Conservation (phyloP, 2,797 vertebrate genomes). For the Phalanger gymnotis region DNA sequence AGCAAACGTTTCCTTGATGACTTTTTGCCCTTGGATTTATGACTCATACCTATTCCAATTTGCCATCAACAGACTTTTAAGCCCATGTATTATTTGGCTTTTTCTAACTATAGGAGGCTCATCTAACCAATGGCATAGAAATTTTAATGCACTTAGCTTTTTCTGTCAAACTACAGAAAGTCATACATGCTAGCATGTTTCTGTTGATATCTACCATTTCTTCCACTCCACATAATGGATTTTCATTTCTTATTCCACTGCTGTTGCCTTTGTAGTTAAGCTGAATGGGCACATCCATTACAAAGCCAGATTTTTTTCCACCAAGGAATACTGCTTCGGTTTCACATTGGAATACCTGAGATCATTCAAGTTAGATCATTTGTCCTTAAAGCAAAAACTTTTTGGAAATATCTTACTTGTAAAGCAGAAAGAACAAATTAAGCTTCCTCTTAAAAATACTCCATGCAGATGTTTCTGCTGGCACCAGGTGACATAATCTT, state of each 20-base stretch:
- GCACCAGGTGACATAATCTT: neutral
- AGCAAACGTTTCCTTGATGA: slow-evolving; percentile 23
- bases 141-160: slow-evolving; percentile 9
- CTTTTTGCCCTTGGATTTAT: neutral
- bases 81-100: neutral
- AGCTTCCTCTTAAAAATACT: neutral
- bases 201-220: neutral
- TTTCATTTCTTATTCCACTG: slow-evolving; percentile 32
- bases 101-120: slow-evolving; percentile 41
- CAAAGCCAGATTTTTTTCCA: neutral
- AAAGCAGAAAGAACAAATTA: slow-evolving; percentile 22
- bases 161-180: slow-evolving; percentile 13
- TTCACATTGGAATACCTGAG: slow-evolving; percentile 23
- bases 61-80: neutral
- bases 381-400: slow-evolving; percentile 20
- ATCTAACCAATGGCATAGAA: neutral
- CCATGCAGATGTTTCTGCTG: neutral
- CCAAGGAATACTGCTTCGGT: neutral
- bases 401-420: slow-evolving; percentile 22
- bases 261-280: neutral
- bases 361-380: neutral
- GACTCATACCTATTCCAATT: neutral
- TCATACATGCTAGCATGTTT: neutral
- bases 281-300: slow-evolving; percentile 17
- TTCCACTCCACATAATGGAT: slow-evolving; percentile 25